phyloP scores from a whole-genome alignment of 2,113 vertebrate genomes.

The Anhinga anhinga region DNA sequence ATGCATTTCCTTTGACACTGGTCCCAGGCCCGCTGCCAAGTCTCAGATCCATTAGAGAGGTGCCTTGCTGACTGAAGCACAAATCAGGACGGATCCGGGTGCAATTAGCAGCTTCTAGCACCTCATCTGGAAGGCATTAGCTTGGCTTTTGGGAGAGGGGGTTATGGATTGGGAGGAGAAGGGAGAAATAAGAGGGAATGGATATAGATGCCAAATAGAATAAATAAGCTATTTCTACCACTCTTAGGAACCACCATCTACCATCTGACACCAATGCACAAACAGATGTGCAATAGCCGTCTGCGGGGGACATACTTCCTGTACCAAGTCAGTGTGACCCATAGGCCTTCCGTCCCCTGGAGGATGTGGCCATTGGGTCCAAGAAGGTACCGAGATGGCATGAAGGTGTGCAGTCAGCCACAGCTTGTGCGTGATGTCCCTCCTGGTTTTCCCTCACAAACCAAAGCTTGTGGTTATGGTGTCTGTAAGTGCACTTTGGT shows the following conservation, averaged over 20 bases:
- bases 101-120: conserved; percentile 81
- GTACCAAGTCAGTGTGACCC: not conserved
- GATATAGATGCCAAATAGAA: conserved; percentile 72
- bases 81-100: conserved; percentile 77
- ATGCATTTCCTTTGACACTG: conserved; percentile 79
- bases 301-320: not conserved
- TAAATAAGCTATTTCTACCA: conserved; percentile 65
- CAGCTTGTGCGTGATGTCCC: not conserved
- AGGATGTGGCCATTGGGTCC: not conserved
- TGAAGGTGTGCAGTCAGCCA: not conserved
- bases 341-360: not conserved
- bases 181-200: conserved; percentile 31
- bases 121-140: conserved; percentile 85
- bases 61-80: conserved; percentile 83
- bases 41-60: conserved; percentile 82
- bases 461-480: not conserved
- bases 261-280: not conserved
- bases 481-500: not conserved
- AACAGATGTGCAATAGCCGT: not conserved
- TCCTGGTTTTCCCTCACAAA: not conserved
- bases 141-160: conserved; percentile 53
- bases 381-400: not conserved
- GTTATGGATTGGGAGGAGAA: conserved; percentile 32
- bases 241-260: conserved; percentile 24
- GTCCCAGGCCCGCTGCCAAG: conserved; percentile 79